Percentiles rank a stretch among this genome's conserved stretches.
Evolutionary conservation across 2,113 vertebrate genomes (phyloP).

Genomic region (Callospermophilus lateralis): DNA sequence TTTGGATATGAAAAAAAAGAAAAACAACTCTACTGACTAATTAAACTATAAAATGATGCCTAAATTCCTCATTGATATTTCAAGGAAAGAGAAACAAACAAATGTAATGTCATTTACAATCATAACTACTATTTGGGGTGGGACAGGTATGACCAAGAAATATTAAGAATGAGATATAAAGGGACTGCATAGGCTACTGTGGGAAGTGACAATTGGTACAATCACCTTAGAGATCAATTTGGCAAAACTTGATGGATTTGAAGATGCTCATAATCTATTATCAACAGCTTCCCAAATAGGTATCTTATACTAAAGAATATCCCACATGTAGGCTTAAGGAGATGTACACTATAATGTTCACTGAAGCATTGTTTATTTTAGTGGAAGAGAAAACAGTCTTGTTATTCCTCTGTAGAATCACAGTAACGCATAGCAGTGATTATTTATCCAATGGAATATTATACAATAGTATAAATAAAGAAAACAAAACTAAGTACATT

Average conservation of each 20-base stretch:
- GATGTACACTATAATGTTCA: not conserved
- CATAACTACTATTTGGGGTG: not conserved
- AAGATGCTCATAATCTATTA: not conserved
- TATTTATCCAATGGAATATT: not conserved
- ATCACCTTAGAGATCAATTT: not conserved
- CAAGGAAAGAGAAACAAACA: not conserved
- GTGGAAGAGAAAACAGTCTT: not conserved
- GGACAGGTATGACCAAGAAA: not conserved
- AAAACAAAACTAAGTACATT: not conserved
- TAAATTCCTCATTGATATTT: not conserved
- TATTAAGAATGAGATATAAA: not conserved
- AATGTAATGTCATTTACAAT: not conserved
- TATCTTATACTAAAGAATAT: not conserved
- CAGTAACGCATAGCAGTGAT: not conserved
- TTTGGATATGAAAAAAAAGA: not conserved
- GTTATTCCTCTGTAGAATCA: not conserved
- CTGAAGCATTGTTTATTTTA: not conserved
- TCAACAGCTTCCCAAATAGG: not conserved
- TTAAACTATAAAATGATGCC: not conserved
- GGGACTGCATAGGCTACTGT: not conserved
- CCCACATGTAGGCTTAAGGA: not conserved
- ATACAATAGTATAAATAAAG: not conserved
- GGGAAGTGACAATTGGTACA: not conserved
- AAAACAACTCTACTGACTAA: not conserved
- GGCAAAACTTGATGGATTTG: not conserved